A percentile compares a stretch with the other conserved stretches of the same genome.
phyloP scores from a whole-genome alignment of 2,797 vertebrate species.

The Paedocypris micromegethes region DNA sequence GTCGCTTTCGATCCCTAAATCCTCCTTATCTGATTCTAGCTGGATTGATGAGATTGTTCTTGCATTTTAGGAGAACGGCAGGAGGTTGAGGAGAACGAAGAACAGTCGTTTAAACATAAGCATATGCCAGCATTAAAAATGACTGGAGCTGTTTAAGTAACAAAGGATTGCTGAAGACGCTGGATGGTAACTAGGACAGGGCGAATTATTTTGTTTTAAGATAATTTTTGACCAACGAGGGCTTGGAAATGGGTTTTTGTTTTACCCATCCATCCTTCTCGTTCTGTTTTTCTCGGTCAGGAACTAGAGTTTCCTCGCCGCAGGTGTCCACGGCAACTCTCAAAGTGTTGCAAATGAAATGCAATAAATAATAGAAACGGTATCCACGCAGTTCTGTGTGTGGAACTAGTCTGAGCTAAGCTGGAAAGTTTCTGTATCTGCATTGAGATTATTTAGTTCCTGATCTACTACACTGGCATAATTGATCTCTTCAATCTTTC shows the following conservation, averaged over 20 bases:
- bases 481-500: slow-evolving; percentile 35
- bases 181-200: slow-evolving; percentile 50
- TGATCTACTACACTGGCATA: slow-evolving; percentile 1
- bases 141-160: slow-evolving; percentile 40
- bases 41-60: slow-evolving; percentile 28
- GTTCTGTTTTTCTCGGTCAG: slow-evolving; percentile 9
- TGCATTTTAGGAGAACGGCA: neutral
- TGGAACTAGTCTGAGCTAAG: slow-evolving; percentile 37
- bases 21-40: slow-evolving; percentile 6
- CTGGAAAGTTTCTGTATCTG: slow-evolving; percentile 43
- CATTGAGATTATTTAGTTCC: slow-evolving; percentile 37
- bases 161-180: slow-evolving; percentile 31
- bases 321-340: slow-evolving; percentile 15
- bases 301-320: neutral
- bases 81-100: slow-evolving; percentile 6
- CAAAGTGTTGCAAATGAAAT: neutral
- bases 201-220: slow-evolving; percentile 52
- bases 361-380: slow-evolving; percentile 9
- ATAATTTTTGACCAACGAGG: slow-evolving; percentile 50
- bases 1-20: neutral
- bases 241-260: neutral
- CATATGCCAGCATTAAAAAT: slow-evolving; percentile 48
- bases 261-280: slow-evolving; percentile 8
- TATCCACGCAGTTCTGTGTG: slow-evolving; percentile 36
- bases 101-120: slow-evolving; percentile 37